These are phyloP conservation scores for Plodia interpunctella DNA, from an alignment of 1,140 invertebrate species.

Conservation along the genomic window DNA sequence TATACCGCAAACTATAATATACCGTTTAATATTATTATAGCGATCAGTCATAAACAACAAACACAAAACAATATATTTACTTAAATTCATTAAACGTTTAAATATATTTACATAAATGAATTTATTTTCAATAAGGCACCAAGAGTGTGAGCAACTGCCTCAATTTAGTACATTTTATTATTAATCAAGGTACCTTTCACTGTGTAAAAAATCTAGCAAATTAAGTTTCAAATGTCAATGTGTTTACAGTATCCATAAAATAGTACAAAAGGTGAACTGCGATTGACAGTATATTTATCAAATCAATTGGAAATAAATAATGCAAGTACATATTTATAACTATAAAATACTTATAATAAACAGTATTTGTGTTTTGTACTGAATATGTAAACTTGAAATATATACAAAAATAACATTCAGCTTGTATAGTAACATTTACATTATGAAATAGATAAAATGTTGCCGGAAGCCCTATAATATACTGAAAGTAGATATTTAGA, in stretches of 20 bases:
- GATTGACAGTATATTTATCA: no score
- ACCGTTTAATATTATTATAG: conserved; percentile 1
- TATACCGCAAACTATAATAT: not conserved
- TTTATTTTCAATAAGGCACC: conserved; percentile 28
- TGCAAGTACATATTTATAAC: no score
- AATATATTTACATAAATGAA: conserved; percentile 6
- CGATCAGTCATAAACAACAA: not conserved
- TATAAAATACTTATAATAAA: not conserved
- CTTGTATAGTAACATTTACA: not conserved
- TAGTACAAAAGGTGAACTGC: no score
- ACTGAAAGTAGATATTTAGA: not conserved
- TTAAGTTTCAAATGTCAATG: no score
- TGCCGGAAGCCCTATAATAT: not conserved
- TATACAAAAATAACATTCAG: not conserved
- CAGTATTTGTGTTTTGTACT: conserved; percentile 13
- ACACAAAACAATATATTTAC: not conserved
- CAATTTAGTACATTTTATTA: not conserved
- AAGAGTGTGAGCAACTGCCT: conserved; percentile 21
- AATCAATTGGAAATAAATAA: no score
- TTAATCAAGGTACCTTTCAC: not conserved
- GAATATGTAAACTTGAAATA: conserved; percentile 10
- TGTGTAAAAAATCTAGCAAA: no score
- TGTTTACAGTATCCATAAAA: no score
- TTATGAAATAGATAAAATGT: not conserved
- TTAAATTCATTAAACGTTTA: not conserved